Evolutionary conservation across 2,113 vertebrate genomes (phyloP), one percentile per base, ranked within the genome.

Genomic region (Agapornis roseicollis): DNA sequence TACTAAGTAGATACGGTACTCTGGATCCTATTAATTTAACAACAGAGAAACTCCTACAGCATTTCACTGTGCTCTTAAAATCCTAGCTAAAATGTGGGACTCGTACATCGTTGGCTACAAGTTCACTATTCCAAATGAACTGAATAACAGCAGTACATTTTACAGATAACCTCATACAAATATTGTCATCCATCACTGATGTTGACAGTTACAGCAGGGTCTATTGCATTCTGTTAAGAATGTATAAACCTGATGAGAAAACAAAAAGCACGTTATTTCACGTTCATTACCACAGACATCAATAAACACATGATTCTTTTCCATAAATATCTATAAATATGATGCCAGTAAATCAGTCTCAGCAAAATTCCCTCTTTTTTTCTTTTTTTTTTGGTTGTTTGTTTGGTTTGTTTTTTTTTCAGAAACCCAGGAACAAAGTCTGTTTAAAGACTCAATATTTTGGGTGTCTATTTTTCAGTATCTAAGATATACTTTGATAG

Each of bases 311-410:
- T 96, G 90, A 91, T 90, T 95, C 70, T 77, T 96, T 96, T 95
- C 94, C 96, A 97, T 97, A 98, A 98, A 97, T 96, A 97, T 72
- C 94, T 92, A 96, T 97, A 97, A 96, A 97, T 97, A 96, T 79
- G 94, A 89, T 95, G 90, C 76, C 95, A 96, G 83, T 93, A 96
- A 97, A 91, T 96, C 92, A 96, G 52, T 81, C 70, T 95, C 84
- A 87, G 86, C 25, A 93, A 81, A 87, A 87, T 70, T 92, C 27
- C 61, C 16, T 63, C 4, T n/a, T 17, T 41, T 63, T 87, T 72
- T 65, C n/a, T n/a, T n/a, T n/a, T n/a, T n/a, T n/a, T n/a, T n/a
- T n/a, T n/a, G n/a, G n/a, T n/a, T 50, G 41, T 10, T 47, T 35
- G 22, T 23, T 37, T 28, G 15, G 27, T 41, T 44, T 33, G 41